Conservation (phyloP, 2,113 vertebrate genomes). For the Morone saxatilis region DNA sequence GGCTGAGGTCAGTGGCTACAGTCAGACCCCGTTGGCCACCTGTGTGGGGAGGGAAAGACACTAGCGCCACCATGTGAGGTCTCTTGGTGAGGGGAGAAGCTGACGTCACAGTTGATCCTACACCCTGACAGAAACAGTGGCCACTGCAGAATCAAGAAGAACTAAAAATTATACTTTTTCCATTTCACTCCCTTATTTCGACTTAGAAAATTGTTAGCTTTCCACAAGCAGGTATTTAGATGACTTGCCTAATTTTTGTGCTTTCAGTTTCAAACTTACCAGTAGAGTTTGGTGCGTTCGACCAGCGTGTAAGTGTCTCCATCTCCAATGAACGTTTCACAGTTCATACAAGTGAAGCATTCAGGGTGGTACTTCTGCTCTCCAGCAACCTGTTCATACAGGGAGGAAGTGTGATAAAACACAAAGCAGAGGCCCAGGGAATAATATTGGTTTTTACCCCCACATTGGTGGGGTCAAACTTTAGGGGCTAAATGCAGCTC, state of each 20-base stretch:
- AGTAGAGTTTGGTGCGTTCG: conserved; percentile 94
- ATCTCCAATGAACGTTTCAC: conserved; percentile 91
- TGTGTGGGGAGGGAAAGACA: conserved; percentile 90
- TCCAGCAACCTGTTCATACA: conserved; percentile 89
- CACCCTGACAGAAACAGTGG: conserved; percentile 90
- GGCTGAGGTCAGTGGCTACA: conserved; percentile 85
- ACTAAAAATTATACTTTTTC: not conserved
- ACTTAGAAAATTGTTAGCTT: not conserved
- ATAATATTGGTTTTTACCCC: not conserved
- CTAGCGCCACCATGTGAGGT: conserved; percentile 93
- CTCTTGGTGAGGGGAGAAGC: conserved; percentile 78
- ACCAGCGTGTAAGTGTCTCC: conserved; percentile 94
- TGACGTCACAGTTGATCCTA: conserved; percentile 82
- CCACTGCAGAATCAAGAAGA: conserved; percentile 80
- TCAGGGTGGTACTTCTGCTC: conserved; percentile 97
- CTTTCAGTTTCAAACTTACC: conserved; percentile 80
- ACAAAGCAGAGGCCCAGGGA: not conserved
- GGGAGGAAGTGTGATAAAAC: not conserved
- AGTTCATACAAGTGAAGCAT: conserved; percentile 93
- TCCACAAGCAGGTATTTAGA: no score
- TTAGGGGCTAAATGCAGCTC: not conserved
- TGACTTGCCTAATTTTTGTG: not conserved
- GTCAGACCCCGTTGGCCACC: conserved; percentile 88
- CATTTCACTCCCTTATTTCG: not conserved
- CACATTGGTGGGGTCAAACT: not conserved